These are phyloP conservation scores for Sclerurus mexicanus DNA, from an alignment of 2,113 vertebrate genomes.

Conservation along the genomic window DNA sequence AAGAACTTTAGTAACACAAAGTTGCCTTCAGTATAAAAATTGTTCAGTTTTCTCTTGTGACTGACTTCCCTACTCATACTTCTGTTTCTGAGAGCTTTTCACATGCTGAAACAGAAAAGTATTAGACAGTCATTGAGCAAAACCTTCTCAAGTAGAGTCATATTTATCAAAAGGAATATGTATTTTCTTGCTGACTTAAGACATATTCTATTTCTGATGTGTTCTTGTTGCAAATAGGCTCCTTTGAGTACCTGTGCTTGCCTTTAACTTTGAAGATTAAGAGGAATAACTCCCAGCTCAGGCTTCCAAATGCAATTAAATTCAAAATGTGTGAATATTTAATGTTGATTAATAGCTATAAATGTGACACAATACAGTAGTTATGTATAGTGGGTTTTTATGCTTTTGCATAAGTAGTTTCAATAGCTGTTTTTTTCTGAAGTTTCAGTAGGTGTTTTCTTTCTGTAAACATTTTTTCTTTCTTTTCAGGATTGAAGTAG, in stretches of 20 bases:
- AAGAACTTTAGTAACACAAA: background rate
- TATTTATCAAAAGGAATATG: background rate
- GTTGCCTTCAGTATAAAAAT: background rate
- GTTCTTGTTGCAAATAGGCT: background rate
- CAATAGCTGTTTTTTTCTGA: background rate
- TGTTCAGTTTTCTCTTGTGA: background rate
- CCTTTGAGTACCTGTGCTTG: background rate
- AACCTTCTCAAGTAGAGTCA: background rate
- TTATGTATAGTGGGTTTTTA: background rate
- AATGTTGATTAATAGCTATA: background rate
- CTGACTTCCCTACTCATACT: background rate
- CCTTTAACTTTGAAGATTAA: background rate
- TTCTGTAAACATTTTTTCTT: background rate
- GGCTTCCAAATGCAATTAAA: too few species aligned
- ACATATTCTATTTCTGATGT: background rate
- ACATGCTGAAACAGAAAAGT: background rate
- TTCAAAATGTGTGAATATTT: background rate
- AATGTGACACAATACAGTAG: background rate
- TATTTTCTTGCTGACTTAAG: background rate
- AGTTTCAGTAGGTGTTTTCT: background rate
- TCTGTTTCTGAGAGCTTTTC: background rate
- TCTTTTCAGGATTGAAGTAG: conserved; percentile 85
- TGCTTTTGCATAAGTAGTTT: background rate
- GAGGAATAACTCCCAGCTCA: too few species aligned
- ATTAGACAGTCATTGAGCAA: background rate